Evolutionary conservation across 2,113 vertebrate genomes (phyloP).

Genomic region (Phalacrocorax pelagicus): DNA sequence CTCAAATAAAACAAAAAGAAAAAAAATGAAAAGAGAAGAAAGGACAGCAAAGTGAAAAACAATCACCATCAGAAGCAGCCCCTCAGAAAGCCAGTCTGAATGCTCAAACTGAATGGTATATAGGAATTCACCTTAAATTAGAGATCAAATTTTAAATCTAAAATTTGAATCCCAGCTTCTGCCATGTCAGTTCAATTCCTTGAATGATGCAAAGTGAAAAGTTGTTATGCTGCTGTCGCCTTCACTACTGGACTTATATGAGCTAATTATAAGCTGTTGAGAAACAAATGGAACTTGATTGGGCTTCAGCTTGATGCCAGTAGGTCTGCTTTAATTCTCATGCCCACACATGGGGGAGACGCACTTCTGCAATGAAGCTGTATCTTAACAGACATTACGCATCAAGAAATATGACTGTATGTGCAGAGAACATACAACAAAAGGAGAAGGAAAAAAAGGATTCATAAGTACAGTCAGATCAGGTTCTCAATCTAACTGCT

Average conservation of each 20-base stretch:
- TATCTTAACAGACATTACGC: neutral
- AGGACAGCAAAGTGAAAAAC: neutral
- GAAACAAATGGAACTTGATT: neutral
- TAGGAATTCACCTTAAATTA: neutral
- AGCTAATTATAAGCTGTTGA: neutral
- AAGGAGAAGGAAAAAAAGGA: neutral
- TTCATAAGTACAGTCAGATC: neutral
- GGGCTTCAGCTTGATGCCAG: neutral
- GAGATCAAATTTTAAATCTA: neutral
- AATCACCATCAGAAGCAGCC: neutral
- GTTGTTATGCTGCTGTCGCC: neutral
- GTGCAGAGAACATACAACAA: neutral
- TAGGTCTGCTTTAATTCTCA: neutral
- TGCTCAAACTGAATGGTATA: neutral
- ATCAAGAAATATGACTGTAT: neutral
- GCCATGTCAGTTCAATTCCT: neutral
- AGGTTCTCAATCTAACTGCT: neutral
- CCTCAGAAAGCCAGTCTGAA: neutral
- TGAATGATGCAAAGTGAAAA: neutral
- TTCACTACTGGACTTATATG: neutral
- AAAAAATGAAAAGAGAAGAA: neutral
- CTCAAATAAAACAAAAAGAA: too few species aligned
- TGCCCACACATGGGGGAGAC: rapidly evolving
- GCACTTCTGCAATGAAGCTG: neutral
- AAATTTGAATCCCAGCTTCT: neutral